Evolutionary conservation across 2,113 vertebrate genomes (phyloP).

Genomic region (Sceloporus undulatus): DNA sequence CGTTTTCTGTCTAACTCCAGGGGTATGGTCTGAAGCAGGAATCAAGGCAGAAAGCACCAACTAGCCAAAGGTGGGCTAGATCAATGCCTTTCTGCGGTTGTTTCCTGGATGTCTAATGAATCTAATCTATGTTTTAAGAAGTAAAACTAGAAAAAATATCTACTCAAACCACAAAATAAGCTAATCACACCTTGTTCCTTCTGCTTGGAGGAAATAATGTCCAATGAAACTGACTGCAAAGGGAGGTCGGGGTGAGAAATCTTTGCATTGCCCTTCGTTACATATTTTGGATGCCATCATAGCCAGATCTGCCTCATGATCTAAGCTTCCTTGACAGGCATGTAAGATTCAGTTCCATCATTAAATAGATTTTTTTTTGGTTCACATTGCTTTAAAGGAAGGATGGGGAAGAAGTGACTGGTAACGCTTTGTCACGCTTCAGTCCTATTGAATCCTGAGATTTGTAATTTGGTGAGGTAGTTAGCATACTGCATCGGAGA

Average conservation of each 20-base stretch:
- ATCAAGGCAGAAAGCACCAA: conserved; percentile 50
- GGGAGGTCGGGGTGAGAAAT: too few relatives aligned
- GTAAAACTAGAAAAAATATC: background rate
- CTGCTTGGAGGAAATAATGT: conserved; percentile 20
- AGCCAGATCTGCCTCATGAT: conserved; percentile 32
- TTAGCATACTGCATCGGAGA: too few relatives aligned
- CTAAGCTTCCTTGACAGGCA: background rate
- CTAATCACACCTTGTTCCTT: background rate
- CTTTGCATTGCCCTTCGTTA: too few relatives aligned
- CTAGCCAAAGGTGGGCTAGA: conserved; percentile 55
- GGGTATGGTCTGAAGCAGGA: conserved; percentile 45
- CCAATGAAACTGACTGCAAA: background rate
- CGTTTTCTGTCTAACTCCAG: conserved; percentile 49
- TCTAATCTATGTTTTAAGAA: background rate
- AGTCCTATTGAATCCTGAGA: too few relatives aligned
- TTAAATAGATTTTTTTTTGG: background rate
- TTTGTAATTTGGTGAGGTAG: too few relatives aligned
- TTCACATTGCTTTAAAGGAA: too few relatives aligned
- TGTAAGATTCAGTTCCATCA: background rate
- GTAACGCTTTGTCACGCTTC: too few relatives aligned
- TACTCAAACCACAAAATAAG: background rate
- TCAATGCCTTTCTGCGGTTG: conserved; percentile 52
- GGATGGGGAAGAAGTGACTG: too few relatives aligned
- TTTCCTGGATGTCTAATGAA: conserved; percentile 11
- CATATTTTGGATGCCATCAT: conserved; percentile 27